A percentile compares a stretch with the other conserved stretches of the same genome.
phyloP scores from a whole-genome alignment of 1,140 invertebrate species.

The Hormaphis cornu region DNA sequence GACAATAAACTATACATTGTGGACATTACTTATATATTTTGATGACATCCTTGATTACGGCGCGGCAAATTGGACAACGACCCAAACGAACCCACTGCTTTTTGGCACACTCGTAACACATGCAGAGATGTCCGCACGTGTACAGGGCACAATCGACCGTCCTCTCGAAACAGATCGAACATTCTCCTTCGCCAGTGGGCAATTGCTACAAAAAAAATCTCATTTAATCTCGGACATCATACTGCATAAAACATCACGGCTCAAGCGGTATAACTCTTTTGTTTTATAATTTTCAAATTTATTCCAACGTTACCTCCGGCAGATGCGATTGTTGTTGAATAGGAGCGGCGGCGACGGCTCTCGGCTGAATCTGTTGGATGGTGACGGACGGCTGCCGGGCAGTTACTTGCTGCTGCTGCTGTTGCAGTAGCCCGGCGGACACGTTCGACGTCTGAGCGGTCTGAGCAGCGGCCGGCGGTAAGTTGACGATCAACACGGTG shows the following conservation, averaged over 20 bases:
- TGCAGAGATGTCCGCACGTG: slow-evolving; percentile 96
- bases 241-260: no score
- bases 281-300: no score
- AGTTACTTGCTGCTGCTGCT: slow-evolving; percentile 34
- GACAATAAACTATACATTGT: slow-evolving; percentile 38
- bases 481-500: slow-evolving; percentile 65
- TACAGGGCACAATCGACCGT: slow-evolving; percentile 87
- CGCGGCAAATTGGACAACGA: slow-evolving; percentile 87
- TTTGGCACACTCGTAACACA: slow-evolving; percentile 93
- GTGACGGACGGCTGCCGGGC: slow-evolving; percentile 1
- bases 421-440: slow-evolving; percentile 38
- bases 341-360: slow-evolving; percentile 41
- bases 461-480: slow-evolving; percentile 55
- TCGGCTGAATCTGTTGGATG: slow-evolving; percentile 33
- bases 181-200: slow-evolving; percentile 52
- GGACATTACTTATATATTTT: slow-evolving; percentile 68
- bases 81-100: slow-evolving; percentile 83
- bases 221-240: background rate
- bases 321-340: slow-evolving; percentile 41
- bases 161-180: slow-evolving; percentile 90
- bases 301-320: background rate
- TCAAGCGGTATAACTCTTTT: no score
- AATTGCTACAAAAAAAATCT: slow-evolving; percentile 37
- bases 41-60: slow-evolving; percentile 87
- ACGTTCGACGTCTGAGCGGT: background rate